Evolutionary conservation across 2,113 vertebrate species (phyloP).

Genomic region (Corvus hawaiiensis): DNA sequence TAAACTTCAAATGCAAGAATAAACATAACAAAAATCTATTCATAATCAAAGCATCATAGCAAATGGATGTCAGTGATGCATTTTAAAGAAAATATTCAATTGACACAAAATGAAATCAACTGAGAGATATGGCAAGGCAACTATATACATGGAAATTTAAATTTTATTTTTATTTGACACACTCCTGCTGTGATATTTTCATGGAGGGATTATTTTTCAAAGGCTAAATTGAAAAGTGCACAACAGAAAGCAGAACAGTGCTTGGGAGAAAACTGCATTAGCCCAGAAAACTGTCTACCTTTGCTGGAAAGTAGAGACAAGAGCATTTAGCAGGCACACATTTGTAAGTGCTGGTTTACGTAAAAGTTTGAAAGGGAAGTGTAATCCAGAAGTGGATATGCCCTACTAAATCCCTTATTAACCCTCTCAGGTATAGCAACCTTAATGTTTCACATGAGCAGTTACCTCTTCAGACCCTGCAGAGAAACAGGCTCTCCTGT

Average conservation of each 20-base stretch:
- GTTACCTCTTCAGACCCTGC: not conserved
- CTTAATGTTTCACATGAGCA: not conserved
- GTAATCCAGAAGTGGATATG: not conserved
- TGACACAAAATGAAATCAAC: not conserved
- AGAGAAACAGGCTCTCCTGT: not conserved
- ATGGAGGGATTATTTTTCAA: not conserved
- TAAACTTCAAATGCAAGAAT: not conserved
- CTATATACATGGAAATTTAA: not conserved
- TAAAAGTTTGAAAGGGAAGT: not conserved
- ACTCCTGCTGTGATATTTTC: not conserved
- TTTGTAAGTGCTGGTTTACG: not conserved
- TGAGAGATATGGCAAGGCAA: not conserved
- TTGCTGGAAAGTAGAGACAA: not conserved
- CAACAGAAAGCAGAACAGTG: not conserved
- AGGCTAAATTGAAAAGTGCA: not conserved
- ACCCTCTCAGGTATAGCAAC: not conserved
- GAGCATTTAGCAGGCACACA: not conserved
- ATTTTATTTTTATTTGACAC: not conserved
- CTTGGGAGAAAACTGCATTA: not conserved
- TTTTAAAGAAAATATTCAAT: not conserved
- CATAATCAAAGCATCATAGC: not conserved
- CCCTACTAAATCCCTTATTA: not conserved
- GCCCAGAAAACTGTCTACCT: not conserved
- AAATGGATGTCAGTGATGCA: not conserved
- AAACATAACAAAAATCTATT: not conserved